phyloP scores from a whole-genome alignment of 2,797 vertebrate species.

The Synaphobranchus kaupii region DNA sequence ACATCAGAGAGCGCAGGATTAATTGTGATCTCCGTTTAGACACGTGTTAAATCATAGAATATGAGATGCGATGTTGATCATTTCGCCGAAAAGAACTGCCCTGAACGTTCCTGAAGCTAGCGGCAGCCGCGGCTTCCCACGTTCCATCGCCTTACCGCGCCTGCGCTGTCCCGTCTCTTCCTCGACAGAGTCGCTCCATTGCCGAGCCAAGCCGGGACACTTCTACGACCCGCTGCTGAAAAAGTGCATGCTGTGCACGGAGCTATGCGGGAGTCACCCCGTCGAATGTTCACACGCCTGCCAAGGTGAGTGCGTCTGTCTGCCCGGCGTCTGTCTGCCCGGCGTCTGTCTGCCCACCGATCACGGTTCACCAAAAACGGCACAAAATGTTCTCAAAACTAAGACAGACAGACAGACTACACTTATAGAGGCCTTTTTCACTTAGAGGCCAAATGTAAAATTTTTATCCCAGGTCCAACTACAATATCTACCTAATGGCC shows the following conservation, averaged over 20 bases:
- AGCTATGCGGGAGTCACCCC: slow-evolving; percentile 61
- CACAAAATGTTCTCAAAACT: too few relatives aligned
- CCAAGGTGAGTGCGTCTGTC: slow-evolving; percentile 54
- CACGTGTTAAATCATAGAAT: too few relatives aligned
- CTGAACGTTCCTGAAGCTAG: neutral
- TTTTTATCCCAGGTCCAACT: too few relatives aligned
- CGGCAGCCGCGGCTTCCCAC: neutral
- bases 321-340: neutral
- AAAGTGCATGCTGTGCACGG: slow-evolving; percentile 59
- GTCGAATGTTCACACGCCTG: slow-evolving; percentile 58
- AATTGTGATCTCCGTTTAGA: too few relatives aligned
- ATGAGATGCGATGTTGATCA: too few relatives aligned
- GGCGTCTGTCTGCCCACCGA: too few relatives aligned
- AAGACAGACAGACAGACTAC: too few relatives aligned
- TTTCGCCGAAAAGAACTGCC: too few relatives aligned
- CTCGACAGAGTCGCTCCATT: slow-evolving; percentile 50
- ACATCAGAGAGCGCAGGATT: too few relatives aligned
- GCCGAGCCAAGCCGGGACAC: slow-evolving; percentile 51
- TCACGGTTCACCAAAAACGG: neutral
- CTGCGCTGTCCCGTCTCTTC: neutral
- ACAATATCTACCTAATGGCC: too few relatives aligned
- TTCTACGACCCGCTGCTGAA: slow-evolving; percentile 68
- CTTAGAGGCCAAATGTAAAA: too few relatives aligned
- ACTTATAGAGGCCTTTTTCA: too few relatives aligned
- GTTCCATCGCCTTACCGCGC: neutral